Conservation (phyloP, 2,113 vertebrate species). For the Indicator maculatus region DNA sequence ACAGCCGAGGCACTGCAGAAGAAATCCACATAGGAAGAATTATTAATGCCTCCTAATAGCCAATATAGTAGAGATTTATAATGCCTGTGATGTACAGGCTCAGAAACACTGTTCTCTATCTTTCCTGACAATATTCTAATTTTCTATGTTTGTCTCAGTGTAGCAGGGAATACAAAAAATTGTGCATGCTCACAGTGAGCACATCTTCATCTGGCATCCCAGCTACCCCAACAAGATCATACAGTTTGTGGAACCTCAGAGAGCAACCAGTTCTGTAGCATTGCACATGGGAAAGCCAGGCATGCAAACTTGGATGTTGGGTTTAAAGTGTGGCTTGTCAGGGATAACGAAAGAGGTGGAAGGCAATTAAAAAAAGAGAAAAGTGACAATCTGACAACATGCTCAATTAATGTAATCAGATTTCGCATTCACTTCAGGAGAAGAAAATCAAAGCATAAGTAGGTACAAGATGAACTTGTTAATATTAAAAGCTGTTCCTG, state of each 20-base stretch:
- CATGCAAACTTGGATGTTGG: not conserved
- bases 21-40: not conserved
- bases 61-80: not conserved
- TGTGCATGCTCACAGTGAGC: not conserved
- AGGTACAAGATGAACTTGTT: slow-evolving; percentile 3
- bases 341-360: not conserved
- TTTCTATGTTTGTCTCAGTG: not conserved
- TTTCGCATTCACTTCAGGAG: not conserved
- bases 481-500: slow-evolving; percentile 47
- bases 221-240: not conserved
- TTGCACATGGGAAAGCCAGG: not conserved
- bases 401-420: slow-evolving; percentile 50
- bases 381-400: slow-evolving; percentile 60
- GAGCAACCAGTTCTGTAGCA: not conserved
- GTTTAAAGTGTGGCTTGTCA: slow-evolving; percentile 7
- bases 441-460: not conserved
- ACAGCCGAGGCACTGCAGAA: not conserved
- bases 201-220: not conserved
- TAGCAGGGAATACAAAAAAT: not conserved
- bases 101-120: not conserved
- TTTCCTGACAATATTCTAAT: not conserved
- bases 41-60: not conserved
- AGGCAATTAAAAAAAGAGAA: slow-evolving; percentile 43
- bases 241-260: not conserved
- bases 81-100: not conserved